Base-by-base conservation (phyloP, 2,888 invertebrate species). In the Pammene aurita region DNA sequence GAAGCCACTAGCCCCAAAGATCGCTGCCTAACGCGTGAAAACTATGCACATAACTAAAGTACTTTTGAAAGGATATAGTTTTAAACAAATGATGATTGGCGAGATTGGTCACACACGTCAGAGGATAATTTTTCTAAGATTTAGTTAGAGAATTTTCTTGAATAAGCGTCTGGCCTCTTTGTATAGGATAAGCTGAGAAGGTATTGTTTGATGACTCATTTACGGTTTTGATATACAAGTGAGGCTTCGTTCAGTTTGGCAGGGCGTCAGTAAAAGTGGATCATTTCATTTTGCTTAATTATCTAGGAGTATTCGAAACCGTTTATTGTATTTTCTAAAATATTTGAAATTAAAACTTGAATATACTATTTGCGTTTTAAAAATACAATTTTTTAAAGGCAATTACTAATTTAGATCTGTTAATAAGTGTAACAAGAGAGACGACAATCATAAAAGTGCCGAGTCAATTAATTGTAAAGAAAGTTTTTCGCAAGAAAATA, bases 51-150 rank as follows among this genome's bases (percentile, higher is more conserved):
- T 86, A 83, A 66, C 73, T 77, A 77, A 78, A 75, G 63, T 67
- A 57, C 76, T 78, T 72, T 74, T 78, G 72, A 77, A 79, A 73
- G 73, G 75, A 64, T 72, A 79, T 83, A 83, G 83, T 80, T 81
- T 85, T 80, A 82, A 79, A 87, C 84, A 89, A 87, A 78, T 73
- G 80, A 79, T 81, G 80, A 89, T 90, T 86, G 84, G 81, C 80
- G 76, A 66, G 72, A 84, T 90, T 87, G 71, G 89, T 81, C 76
- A 80, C 83, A 87, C 79, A 57, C 75, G 76, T 83, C 65, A 58
- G 26, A 38, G 41, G 46, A 55, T 48, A 46, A 26, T 58, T 69
- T 60, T 60, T 55, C 35, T 46, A 69, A 55, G 44, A 69, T 68
- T 57, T 58, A n/a, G 58, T 57, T 58, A n/a, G 58, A 62, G 34